Evolutionary conservation across 2,113 vertebrate genomes (phyloP).

Genomic region (Eurypyga helias): DNA sequence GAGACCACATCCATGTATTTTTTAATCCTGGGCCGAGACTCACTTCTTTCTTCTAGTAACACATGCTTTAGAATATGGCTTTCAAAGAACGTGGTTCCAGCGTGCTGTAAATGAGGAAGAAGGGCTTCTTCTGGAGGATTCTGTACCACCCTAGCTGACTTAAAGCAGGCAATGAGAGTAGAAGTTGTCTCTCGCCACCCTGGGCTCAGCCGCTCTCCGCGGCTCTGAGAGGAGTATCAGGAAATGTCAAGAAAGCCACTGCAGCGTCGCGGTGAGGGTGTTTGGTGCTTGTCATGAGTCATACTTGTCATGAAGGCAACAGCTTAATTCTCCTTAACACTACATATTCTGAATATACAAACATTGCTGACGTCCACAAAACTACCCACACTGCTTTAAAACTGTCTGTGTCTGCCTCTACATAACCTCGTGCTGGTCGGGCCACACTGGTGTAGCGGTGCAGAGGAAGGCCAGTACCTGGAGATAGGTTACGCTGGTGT

Average conservation of each 20-base stretch:
- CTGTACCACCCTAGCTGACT: background rate
- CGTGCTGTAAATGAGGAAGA: background rate
- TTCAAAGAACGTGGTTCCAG: background rate
- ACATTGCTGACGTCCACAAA: background rate
- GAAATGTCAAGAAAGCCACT: background rate
- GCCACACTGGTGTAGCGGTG: background rate
- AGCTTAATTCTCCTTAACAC: constrained; percentile 13
- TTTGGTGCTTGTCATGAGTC: background rate
- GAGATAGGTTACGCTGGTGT: background rate
- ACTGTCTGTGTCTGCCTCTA: background rate
- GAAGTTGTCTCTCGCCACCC: background rate
- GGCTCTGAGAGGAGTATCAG: background rate
- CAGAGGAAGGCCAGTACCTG: background rate
- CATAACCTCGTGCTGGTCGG: background rate
- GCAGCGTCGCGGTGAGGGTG: background rate
- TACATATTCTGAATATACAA: background rate
- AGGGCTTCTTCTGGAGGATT: background rate
- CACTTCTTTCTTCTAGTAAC: background rate
- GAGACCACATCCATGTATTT: background rate
- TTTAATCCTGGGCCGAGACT: background rate
- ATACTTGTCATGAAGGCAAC: background rate
- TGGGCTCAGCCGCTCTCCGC: background rate
- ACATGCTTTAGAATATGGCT: background rate
- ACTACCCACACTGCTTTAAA: background rate
- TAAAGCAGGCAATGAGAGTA: background rate